Conservation (phyloP, 2,888 invertebrate species). For the Lumbricus terrestris region DNA sequence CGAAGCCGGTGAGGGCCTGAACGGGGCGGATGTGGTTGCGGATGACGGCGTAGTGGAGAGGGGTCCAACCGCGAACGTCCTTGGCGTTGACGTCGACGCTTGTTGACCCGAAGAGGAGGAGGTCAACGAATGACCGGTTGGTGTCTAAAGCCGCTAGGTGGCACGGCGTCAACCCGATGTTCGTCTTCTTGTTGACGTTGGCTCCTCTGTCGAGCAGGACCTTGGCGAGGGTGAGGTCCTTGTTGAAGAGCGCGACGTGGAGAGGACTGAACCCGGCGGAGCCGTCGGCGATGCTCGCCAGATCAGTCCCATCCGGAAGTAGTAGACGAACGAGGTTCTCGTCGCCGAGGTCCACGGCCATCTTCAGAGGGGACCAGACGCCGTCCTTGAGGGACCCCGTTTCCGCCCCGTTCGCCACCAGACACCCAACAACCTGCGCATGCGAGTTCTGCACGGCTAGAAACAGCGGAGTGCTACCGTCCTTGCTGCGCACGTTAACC, state of each 20-base stretch:
- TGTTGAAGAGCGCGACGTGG: slow-evolving; percentile 30
- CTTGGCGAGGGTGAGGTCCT: slow-evolving; percentile 24
- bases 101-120: slow-evolving; percentile 21
- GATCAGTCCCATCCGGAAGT: background rate
- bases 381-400: background rate
- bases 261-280: slow-evolving; percentile 24
- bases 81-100: slow-evolving; percentile 15
- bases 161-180: slow-evolving; percentile 21
- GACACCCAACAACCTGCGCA: slow-evolving; percentile 19
- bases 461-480: slow-evolving; percentile 36
- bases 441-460: slow-evolving; percentile 35
- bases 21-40: slow-evolving; percentile 17
- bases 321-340: slow-evolving; percentile 22
- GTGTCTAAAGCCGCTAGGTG: slow-evolving; percentile 30
- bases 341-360: slow-evolving; percentile 28
- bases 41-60: slow-evolving; percentile 32
- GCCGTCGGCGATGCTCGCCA: background rate
- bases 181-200: slow-evolving; percentile 18
- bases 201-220: slow-evolving; percentile 28
- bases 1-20: slow-evolving; percentile 8
- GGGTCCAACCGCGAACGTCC: slow-evolving; percentile 30
- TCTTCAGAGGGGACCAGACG: slow-evolving; percentile 35
- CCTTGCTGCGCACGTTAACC: slow-evolving; percentile 26
- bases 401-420: slow-evolving; percentile 26
- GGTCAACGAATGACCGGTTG: slow-evolving; percentile 22